Evolutionary conservation across 2,113 vertebrate species (phyloP).

Genomic region (Passer montanus): DNA sequence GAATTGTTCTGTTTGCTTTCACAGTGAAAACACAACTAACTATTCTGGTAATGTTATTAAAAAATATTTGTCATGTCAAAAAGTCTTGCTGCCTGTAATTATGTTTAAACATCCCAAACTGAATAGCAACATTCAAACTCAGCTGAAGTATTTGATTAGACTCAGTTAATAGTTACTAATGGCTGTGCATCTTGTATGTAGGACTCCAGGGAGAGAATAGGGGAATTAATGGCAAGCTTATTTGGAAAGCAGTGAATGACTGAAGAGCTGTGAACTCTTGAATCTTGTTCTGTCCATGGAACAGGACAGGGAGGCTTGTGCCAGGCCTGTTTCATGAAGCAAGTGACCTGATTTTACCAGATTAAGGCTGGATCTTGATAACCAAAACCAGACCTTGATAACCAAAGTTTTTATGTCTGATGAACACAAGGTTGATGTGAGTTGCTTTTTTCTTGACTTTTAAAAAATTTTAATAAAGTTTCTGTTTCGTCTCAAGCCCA

Average conservation of each 20-base stretch:
- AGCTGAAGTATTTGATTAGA: slow-evolving; percentile 57
- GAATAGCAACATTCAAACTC: slow-evolving; percentile 43
- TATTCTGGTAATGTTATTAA: slow-evolving; percentile 67
- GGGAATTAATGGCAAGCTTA: slow-evolving; percentile 22
- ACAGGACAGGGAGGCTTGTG: background rate
- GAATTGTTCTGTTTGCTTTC: slow-evolving; percentile 63
- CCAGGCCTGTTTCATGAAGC: background rate
- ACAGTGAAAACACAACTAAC: slow-evolving; percentile 59
- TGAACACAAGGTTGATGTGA: background rate
- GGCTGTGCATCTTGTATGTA: slow-evolving; percentile 35
- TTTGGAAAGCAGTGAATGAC: slow-evolving; percentile 48
- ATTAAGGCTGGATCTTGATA: background rate
- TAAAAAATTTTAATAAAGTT: background rate
- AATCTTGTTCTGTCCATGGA: background rate
- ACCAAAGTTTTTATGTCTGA: background rate
- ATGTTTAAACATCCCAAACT: slow-evolving; percentile 60
- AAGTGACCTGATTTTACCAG: background rate
- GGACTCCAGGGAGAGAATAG: slow-evolving; percentile 30
- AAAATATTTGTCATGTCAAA: slow-evolving; percentile 71
- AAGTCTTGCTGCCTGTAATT: slow-evolving; percentile 68
- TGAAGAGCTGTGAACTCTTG: background rate
- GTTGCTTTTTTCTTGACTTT: background rate
- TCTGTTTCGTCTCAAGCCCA: slow-evolving; percentile 25
- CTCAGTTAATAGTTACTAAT: slow-evolving; percentile 58
- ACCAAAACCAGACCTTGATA: background rate